Percentiles rank a stretch among this genome's conserved stretches.
Conservation (phyloP, 2,113 vertebrate species). For the Eptesicus fuscus region DNA sequence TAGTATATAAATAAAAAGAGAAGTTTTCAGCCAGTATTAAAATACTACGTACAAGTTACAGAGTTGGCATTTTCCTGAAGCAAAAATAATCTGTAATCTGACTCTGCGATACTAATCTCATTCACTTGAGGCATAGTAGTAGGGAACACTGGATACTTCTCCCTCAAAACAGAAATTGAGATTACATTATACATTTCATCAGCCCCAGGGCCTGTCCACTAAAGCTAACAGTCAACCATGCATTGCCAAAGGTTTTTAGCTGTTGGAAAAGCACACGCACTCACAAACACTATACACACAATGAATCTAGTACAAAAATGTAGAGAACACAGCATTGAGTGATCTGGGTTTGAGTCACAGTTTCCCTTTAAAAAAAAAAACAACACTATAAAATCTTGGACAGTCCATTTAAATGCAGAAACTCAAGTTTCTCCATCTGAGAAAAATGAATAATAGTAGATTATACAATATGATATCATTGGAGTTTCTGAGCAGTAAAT, state of each 20-base stretch:
- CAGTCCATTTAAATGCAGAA: not conserved
- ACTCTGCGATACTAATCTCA: not conserved
- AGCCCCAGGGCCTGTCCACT: not conserved
- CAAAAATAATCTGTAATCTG: not conserved
- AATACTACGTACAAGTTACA: not conserved
- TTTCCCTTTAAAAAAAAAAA: not conserved
- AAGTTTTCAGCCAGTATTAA: not conserved
- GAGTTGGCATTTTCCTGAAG: not conserved
- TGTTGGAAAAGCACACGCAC: not conserved
- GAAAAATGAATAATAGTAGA: not conserved
- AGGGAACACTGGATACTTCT: not conserved
- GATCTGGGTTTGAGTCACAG: not conserved
- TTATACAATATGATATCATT: not conserved
- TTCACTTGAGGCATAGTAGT: not conserved
- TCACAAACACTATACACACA: not conserved
- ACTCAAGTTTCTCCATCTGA: not conserved
- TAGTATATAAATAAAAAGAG: not conserved
- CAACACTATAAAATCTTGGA: not conserved
- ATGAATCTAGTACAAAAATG: not conserved
- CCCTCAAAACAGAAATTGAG: not conserved
- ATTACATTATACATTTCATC: not conserved
- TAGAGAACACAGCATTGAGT: not conserved
- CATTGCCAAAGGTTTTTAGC: not conserved
- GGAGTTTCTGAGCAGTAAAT: not conserved
- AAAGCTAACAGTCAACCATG: not conserved